Evolutionary conservation across 2,888 invertebrate species (phyloP), one percentile per base, ranked within the genome.

Genomic region (Ephialtes manifestator): DNA sequence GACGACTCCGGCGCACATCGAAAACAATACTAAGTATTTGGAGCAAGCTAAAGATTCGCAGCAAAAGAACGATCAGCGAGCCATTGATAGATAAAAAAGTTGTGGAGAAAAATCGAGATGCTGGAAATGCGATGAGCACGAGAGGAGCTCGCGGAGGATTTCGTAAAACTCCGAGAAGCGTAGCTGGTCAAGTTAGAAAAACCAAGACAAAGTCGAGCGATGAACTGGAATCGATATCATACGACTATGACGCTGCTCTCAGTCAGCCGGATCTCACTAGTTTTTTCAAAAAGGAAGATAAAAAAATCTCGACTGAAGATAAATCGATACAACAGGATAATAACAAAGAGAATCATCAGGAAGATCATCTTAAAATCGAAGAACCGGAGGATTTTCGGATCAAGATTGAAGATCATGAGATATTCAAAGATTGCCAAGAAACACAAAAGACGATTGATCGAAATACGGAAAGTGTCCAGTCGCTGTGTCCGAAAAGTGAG

Each of bases 211-310:
- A 58, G 46, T 79, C 76, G 28, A 51, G 43, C 24, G 74, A 83
- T 10, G 81, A 85, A n/a, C 8, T 81, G 0, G 60, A 74, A 46
- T 43, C 71, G 0, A 74, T 87, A 24, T 87, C 87, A 0, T 88
- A 87, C 79, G 87, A 91, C 65, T 89, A 90, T 35, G 88, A 91
- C 7, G 90, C 87, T 1, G 87, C 88, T 8, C 46, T 89, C 43
- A 87, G 86, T 31, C 89, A 89, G 15, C 88, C 91, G 7, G 90
- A 90, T 46, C 83, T 90, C 20, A 74, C 87, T 1, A 79, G 83
- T 53, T 86, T 89, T 43, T 65, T 87, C 39, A 81, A 75, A 20
- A 60, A n/a, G 5, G 31, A 65, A 0, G 58, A 79, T 1, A 43
- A 65, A 20, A 39, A 65, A 65, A 24, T 39, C 43, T 8, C 55